A percentile compares a stretch with the other conserved stretches of the same genome.
Conservation (phyloP, 2,797 vertebrate genomes). For the Artibeus jamaicensis region DNA sequence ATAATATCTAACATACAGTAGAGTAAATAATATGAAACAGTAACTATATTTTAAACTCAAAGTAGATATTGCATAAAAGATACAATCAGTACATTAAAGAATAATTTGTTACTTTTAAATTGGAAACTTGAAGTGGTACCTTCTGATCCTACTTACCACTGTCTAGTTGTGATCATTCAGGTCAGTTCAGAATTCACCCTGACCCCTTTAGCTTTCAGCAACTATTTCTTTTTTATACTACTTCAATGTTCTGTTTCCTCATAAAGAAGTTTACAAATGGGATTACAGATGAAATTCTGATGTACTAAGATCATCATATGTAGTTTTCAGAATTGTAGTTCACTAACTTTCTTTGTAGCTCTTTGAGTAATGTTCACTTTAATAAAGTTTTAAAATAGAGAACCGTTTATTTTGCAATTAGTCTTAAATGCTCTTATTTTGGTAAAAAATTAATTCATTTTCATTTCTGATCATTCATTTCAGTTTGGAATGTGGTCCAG, state of each 20-base stretch:
- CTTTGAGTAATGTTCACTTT: constrained; percentile 1
- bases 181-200: not conserved
- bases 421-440: not conserved
- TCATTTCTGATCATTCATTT: constrained; percentile 29
- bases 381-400: constrained; percentile 9
- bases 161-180: not conserved
- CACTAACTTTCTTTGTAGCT: not conserved
- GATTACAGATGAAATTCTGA: not conserved
- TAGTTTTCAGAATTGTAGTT: constrained; percentile 31
- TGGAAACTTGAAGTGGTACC: not conserved
- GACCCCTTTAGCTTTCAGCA: not conserved
- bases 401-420: not conserved
- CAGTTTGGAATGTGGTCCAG: not conserved
- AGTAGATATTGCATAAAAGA: constrained; percentile 5
- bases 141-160: not conserved
- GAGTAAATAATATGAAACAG: not conserved
- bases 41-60: constrained; percentile 38
- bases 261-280: not conserved
- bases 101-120: constrained; percentile 17
- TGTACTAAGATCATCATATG: not conserved
- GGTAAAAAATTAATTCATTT: not conserved
- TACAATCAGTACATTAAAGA: not conserved
- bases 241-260: not conserved
- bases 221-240: not conserved
- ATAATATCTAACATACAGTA: not conserved